Evolutionary conservation across 1,140 invertebrate genomes (phyloP), one percentile per base, ranked within the genome.

Genomic region (Contarinia nasturtii): DNA sequence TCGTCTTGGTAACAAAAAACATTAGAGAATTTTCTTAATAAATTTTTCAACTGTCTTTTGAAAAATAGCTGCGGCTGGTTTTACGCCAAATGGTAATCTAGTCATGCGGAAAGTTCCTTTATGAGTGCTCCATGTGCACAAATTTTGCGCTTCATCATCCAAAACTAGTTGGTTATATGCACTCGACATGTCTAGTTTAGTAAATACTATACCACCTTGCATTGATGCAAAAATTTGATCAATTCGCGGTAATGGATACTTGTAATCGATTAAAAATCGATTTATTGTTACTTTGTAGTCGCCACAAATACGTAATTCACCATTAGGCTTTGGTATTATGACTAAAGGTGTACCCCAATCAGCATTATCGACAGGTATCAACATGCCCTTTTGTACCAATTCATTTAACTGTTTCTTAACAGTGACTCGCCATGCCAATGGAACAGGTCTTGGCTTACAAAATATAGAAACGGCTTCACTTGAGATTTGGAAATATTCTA

Each of bases 221-320:
- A 67, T 50, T 17, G 47, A 42, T 5, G 49, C 47, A 46, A 64
- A 55, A 43, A 65, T 47, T 43, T 65, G 59, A 5, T 63, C 57
- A 27, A 49, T 54, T 20, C 54, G 48, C 0, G 65, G 63, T 27
- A 68, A 46, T 0, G 62, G 65, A 50, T 61, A 57, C 22, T 58
- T 55, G 27, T 62, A 55, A 18, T 62, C 55, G 38, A 55, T 49
- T 22, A 66, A 44, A 17, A 49, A 49, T 41, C 52, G 57, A 50
- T 68, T 66, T 11, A 70, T 45, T 2, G 62, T 66, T 1, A 38
- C 27, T 7, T 8, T 64, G 53, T 64, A 71, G 54, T 73, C 68
- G 2, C 56, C 60, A 52, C 67, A 68, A 33, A 72, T 59, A 27
- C 69, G 47, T 33, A 62, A 52, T 21, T 56, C 53, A 14, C 61